phyloP scores from a whole-genome alignment of 2,797 vertebrate genomes.

The Podargus strigoides region DNA sequence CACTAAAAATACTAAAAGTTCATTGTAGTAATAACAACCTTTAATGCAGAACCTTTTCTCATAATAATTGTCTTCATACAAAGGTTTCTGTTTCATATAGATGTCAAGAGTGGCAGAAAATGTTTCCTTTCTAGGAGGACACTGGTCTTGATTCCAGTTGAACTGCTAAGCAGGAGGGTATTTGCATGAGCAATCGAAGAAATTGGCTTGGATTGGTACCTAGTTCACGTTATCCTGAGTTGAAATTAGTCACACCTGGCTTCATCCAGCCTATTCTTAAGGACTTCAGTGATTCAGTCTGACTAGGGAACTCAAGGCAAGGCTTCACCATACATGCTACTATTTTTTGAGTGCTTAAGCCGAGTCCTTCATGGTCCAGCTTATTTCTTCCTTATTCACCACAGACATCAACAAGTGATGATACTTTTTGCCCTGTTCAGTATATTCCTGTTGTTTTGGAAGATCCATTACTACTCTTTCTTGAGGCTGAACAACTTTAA shows the following conservation, averaged over 20 bases:
- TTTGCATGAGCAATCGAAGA: background rate
- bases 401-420: background rate
- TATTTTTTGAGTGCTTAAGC: background rate
- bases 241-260: background rate
- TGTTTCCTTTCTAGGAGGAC: background rate
- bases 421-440: background rate
- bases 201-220: background rate
- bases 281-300: background rate
- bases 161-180: background rate
- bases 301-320: background rate
- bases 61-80: background rate
- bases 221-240: background rate
- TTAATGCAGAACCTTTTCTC: conserved; percentile 42
- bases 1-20: conserved; percentile 51
- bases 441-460: background rate
- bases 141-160: background rate
- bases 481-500: background rate
- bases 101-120: background rate
- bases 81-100: background rate
- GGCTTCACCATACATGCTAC: background rate
- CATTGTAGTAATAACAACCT: conserved; percentile 37
- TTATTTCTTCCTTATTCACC: background rate
- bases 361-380: background rate
- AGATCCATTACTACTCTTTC: background rate
- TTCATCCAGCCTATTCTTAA: background rate